phyloP scores from a whole-genome alignment of 2,888 invertebrate genomes.

The Campaea margaritaria region DNA sequence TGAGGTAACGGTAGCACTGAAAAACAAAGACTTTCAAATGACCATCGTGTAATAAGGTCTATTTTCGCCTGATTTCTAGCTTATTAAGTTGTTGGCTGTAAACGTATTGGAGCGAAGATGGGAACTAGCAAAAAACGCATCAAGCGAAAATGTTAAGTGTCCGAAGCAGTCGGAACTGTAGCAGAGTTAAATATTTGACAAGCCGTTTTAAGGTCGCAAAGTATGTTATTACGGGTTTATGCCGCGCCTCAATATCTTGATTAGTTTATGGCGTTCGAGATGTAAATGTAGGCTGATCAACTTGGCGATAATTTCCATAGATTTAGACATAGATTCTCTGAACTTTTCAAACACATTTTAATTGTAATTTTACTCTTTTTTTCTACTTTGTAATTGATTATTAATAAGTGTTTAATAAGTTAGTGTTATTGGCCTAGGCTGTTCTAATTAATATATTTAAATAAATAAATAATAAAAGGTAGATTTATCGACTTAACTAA shows the following conservation, averaged over 20 bases:
- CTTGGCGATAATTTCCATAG: conserved; percentile 5
- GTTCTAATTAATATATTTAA: too few relatives aligned
- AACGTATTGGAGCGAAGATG: conserved; percentile 40
- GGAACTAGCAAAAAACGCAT: conserved; percentile 34
- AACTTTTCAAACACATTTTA: too few relatives aligned
- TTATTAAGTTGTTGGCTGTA: conserved; percentile 26
- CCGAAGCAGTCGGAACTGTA: conserved; percentile 33
- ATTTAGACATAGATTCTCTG: too few relatives aligned
- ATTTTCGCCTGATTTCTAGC: conserved; percentile 14
- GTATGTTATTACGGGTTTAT: conserved; percentile 21
- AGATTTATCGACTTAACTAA: too few relatives aligned
- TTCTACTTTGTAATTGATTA: too few relatives aligned
- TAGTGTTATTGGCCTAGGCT: too few relatives aligned
- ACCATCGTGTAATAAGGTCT: conserved; percentile 22
- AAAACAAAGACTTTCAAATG: background rate
- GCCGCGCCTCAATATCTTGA: conserved; percentile 28
- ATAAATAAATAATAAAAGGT: too few relatives aligned
- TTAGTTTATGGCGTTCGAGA: conserved; percentile 17
- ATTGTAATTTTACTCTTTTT: too few relatives aligned
- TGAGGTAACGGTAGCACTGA: background rate
- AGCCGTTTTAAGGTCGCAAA: conserved; percentile 17
- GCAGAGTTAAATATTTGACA: conserved; percentile 30
- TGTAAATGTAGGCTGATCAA: background rate
- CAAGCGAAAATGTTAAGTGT: conserved; percentile 27
- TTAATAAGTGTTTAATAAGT: too few relatives aligned